Base-by-base conservation (phyloP, 2,797 vertebrate genomes). In the Epinephelus coioides region DNA sequence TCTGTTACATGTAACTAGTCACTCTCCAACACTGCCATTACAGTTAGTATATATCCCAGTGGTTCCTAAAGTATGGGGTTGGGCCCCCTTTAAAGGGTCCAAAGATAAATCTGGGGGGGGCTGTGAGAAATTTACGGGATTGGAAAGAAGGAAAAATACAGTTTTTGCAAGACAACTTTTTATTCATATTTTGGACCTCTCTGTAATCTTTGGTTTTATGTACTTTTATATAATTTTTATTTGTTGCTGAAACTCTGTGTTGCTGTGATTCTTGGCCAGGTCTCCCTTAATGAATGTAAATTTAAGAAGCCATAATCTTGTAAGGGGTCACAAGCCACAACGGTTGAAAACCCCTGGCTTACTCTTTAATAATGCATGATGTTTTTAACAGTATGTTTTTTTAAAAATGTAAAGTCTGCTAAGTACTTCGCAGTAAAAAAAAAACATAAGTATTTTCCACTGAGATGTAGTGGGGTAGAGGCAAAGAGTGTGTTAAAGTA, bases 401-500 rank as follows among this genome's bases (percentile, higher is more conserved):
- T 27, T 27, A 5, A 5, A 5, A 27, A 3, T 44, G 2, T 19
- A 19, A 34, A n/a, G 62, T 66, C 21, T 62, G 40, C 7, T 68
- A 43, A 10, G 19, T 46, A 44, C 1, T 27, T 56, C 53, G 23
- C 3, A 55, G 9, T 27, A 27, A 40, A 61, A 27, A 40, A 61
- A 49, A 21, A 44, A 21, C 2, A 27, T 3, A 15, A 49, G 2
- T 30, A 43, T 54, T 38, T 40, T 0, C 15, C 15, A 14, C 6
- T 13, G 10, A 25, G 54, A 62, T 5, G 10, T 14, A 19, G 23
- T 3, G 10, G 2, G 27, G 3, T 57, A 17, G 1, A 53, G 43
- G 27, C 3, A 68, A 43, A 49, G 49, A 30, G 13, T 25, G 14
- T 47, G 53, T 63, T 43, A 71, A 71, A 61, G 9, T 43, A 54